These are phyloP conservation scores for Agonum fuliginosum DNA, from an alignment of 2,888 invertebrate genomes.

Conservation along the genomic window DNA sequence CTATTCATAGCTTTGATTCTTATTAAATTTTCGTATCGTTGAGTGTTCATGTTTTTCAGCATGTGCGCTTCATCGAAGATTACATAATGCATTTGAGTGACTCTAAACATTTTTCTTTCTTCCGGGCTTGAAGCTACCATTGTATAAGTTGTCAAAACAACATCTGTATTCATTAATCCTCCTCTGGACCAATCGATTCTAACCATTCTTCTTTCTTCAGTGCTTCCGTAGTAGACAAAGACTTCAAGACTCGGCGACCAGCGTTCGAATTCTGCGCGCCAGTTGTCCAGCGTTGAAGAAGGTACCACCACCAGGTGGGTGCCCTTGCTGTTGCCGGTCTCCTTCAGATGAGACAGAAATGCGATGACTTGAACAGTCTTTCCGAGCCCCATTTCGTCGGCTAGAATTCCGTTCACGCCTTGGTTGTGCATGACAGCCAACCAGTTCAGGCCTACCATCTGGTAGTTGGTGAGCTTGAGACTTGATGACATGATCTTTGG, in stretches of 20 bases:
- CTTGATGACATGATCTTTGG: conserved; percentile 83
- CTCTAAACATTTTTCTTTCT: conserved; percentile 92
- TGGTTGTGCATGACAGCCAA: conserved; percentile 91
- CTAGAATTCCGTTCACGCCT: conserved; percentile 94
- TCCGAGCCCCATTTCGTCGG: conserved; percentile 98
- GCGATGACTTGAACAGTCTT: conserved; percentile 97
- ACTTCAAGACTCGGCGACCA: conserved; percentile 89
- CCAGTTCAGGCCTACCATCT: conserved; percentile 95
- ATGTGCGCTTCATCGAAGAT: conserved; percentile 98
- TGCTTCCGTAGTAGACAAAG: conserved; percentile 92
- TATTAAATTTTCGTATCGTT: conserved; percentile 91
- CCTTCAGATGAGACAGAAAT: conserved; percentile 91
- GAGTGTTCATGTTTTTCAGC: conserved; percentile 97
- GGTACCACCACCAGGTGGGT: conserved; percentile 97
- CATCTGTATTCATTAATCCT: conserved; percentile 84
- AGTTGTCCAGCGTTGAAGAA: conserved; percentile 93
- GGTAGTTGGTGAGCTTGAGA: conserved; percentile 88
- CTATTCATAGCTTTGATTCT: conserved; percentile 90
- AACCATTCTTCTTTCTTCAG: conserved; percentile 87
- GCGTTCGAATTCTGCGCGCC: conserved; percentile 84
- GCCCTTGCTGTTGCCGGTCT: conserved; percentile 81
- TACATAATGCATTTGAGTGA: conserved; percentile 92
- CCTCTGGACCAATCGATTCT: conserved; percentile 85
- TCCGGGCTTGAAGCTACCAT: conserved; percentile 91
- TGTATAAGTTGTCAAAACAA: conserved; percentile 91